Conservation (phyloP, 2,888 invertebrate genomes). For the Allolobophora icterica region DNA sequence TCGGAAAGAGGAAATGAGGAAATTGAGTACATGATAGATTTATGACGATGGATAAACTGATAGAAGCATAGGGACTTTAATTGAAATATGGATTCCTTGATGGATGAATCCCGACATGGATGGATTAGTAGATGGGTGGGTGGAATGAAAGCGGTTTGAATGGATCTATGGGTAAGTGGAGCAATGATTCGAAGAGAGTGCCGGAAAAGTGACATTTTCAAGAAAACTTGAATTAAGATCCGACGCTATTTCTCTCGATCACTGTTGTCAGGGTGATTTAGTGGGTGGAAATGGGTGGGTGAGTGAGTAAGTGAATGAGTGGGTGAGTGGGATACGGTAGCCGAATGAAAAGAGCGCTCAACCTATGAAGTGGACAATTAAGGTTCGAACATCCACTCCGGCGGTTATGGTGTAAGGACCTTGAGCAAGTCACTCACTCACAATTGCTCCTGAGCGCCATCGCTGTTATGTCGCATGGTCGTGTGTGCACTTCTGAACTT, state of each 20-base stretch:
- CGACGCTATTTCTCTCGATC: not conserved
- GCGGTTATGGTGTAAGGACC: no score
- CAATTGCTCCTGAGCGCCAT: no score
- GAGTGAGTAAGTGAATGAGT: not conserved
- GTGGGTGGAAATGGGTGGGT: not conserved
- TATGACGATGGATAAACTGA: not conserved
- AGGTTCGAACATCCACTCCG: no score
- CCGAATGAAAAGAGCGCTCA: no score
- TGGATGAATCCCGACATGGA: not conserved
- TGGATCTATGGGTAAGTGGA: not conserved
- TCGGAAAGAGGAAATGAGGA: not conserved
- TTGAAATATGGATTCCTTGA: not conserved
- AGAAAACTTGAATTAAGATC: not conserved
- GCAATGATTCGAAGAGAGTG: not conserved
- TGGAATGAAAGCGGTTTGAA: no score
- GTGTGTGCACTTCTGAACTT: no score
- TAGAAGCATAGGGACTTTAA: not conserved
- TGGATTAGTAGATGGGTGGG: not conserved
- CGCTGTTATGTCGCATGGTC: no score
- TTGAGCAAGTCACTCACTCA: no score
- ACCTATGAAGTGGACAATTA: no score
- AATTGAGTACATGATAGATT: not conserved
- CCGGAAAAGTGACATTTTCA: not conserved
- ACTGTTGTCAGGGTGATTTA: not conserved
- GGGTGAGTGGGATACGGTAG: no score